phyloP scores from a whole-genome alignment of 1,140 invertebrate genomes.

The Habropoda laboriosa region DNA sequence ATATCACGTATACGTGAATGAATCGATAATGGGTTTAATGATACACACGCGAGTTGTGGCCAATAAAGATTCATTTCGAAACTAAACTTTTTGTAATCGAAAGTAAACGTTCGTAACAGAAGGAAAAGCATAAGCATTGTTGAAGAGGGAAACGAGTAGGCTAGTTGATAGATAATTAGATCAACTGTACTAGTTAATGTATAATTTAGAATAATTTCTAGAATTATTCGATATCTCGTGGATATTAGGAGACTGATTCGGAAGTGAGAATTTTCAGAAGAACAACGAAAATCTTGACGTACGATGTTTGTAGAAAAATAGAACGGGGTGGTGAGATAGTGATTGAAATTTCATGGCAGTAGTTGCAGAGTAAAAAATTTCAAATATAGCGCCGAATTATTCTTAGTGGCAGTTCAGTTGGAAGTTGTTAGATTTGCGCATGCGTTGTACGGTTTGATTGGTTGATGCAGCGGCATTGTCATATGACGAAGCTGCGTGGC shows the following conservation, averaged over 20 bases:
- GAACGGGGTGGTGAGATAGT: neutral
- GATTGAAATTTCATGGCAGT: neutral
- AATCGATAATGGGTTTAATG: no score
- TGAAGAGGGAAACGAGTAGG: no score
- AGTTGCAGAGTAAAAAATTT: conserved; percentile 8
- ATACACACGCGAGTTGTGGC: neutral
- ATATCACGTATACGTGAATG: neutral
- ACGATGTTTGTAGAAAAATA: no score
- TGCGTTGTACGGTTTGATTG: conserved; percentile 58
- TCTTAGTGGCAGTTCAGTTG: conserved; percentile 18
- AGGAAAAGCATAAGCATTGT: no score
- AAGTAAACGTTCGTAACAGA: no score
- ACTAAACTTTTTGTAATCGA: no score
- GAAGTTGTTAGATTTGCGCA: conserved; percentile 2
- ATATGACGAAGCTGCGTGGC: conserved; percentile 75
- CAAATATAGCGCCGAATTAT: conserved; percentile 39
- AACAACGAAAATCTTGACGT: no score
- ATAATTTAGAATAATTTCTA: neutral
- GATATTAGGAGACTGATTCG: neutral
- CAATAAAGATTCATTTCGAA: neutral
- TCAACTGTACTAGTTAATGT: no score
- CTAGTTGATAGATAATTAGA: neutral
- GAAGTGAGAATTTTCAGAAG: no score
- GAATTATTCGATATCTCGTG: no score
- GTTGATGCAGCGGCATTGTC: conserved; percentile 68